A percentile compares a stretch with the other conserved stretches of the same genome.
Evolutionary conservation across 2,888 invertebrate species (phyloP).

Genomic region (Ophion obscuratus): DNA sequence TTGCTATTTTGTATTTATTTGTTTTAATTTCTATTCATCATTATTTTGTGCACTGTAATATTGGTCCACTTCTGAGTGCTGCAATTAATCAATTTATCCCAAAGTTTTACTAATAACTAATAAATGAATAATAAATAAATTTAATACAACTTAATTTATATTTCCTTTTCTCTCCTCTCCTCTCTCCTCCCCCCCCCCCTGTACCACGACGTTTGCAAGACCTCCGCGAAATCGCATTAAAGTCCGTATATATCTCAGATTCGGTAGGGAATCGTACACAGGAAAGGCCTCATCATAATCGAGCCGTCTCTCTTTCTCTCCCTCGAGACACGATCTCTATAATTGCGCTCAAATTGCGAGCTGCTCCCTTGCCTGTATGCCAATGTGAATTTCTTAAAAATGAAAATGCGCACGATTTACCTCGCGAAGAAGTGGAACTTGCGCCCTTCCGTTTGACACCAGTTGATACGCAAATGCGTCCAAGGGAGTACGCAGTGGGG

Average conservation of each 20-base stretch:
- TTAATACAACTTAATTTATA: too few relatives aligned
- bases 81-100: too few relatives aligned
- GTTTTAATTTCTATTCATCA: too few relatives aligned
- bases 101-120: too few relatives aligned
- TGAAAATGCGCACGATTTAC: neutral
- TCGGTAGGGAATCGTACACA: slow-evolving; percentile 22
- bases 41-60: too few relatives aligned
- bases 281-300: slow-evolving; percentile 51
- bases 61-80: too few relatives aligned
- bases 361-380: slow-evolving; percentile 10
- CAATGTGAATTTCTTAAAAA: neutral
- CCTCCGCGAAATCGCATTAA: slow-evolving; percentile 57
- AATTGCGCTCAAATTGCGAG: slow-evolving; percentile 58
- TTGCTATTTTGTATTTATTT: too few relatives aligned
- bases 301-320: slow-evolving; percentile 4
- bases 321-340: slow-evolving; percentile 38
- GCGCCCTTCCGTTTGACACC: neutral
- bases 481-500: too few relatives aligned
- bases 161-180: too few relatives aligned
- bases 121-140: too few relatives aligned
- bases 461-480: neutral
- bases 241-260: slow-evolving; percentile 5
- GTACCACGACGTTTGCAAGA: slow-evolving; percentile 5
- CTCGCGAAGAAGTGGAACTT: neutral
- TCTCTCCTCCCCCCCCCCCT: neutral